phyloP scores from a whole-genome alignment of 2,113 vertebrate genomes.

The Astur gentilis region DNA sequence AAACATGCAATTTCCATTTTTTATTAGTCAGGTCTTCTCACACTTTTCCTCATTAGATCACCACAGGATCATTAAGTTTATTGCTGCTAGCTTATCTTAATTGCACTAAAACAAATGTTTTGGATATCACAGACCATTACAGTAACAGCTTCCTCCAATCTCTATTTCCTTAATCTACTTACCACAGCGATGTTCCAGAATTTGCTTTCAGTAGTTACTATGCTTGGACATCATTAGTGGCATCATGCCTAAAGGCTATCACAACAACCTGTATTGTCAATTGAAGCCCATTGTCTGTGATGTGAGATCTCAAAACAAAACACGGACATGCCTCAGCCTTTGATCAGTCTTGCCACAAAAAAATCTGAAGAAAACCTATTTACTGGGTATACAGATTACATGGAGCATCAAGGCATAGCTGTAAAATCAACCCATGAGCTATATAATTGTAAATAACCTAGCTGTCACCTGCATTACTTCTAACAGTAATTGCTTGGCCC shows the following conservation, averaged over 20 bases:
- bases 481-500: neutral
- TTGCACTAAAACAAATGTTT: neutral
- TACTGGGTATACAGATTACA: neutral
- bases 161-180: neutral
- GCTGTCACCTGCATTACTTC: neutral
- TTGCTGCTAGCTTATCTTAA: neutral
- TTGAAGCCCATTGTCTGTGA: neutral
- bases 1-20: neutral
- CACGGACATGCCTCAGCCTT: neutral
- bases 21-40: neutral
- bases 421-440: neutral
- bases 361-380: neutral
- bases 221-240: neutral
- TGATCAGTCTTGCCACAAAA: neutral
- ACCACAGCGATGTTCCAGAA: neutral
- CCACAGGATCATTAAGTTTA: neutral
- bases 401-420: neutral
- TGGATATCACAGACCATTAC: accelerated
- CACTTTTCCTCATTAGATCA: neutral
- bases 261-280: neutral
- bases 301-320: neutral
- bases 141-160: neutral
- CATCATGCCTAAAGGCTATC: neutral
- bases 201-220: neutral
- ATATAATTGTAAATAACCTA: neutral